Evolutionary conservation across 2,797 vertebrate species (phyloP), one percentile per base, ranked within the genome.

Genomic region (Acropternis orthonyx): DNA sequence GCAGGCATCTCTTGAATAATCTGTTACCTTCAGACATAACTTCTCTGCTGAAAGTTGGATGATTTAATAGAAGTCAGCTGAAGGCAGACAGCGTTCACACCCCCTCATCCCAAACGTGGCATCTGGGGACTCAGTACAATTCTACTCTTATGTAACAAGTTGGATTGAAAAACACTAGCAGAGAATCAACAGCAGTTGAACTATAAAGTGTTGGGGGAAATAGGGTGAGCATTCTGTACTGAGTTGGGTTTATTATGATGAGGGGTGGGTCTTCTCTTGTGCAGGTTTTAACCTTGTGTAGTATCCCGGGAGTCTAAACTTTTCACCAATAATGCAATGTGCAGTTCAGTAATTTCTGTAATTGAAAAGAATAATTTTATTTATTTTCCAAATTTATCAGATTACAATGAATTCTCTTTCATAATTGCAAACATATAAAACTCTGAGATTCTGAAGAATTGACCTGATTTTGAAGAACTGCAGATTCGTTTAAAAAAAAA

Each of bases 51-150:
- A 75, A 46, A 91, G 90, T 89, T 97, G 85, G 93, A 94, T 81
- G 79, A 82, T 73, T 84, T 92, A 91, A 28, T 95, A 90, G 93
- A 97, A 95, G 95, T 94, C 89, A 91, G 67, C 83, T 95, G 68
- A 79, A 96, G 91, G 55, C 75, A 59, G 54, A 76, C 34, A 41
- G 27, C 34, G 54, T 80, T 7, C 19, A 49, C 55, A 62, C 15
- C 10, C 4, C 12, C 21, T 92, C 73, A 90, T n/a, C 54, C n/a
- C 48, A 82, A 73, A 91, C 71, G 17, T 27, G 39, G 43, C 21
- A 41, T 84, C 86, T 73, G 71, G 73, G 46, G 43, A 81, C 22
- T 89, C 69, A 32, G 12, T 74, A 26, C 30, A 78, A 4, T 89
- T 78, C 71, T 85, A 34, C 30, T 89, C 26, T 46, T 85, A 17